Conservation (phyloP, 2,888 invertebrate genomes). For the Zygogramma bicolorata region DNA sequence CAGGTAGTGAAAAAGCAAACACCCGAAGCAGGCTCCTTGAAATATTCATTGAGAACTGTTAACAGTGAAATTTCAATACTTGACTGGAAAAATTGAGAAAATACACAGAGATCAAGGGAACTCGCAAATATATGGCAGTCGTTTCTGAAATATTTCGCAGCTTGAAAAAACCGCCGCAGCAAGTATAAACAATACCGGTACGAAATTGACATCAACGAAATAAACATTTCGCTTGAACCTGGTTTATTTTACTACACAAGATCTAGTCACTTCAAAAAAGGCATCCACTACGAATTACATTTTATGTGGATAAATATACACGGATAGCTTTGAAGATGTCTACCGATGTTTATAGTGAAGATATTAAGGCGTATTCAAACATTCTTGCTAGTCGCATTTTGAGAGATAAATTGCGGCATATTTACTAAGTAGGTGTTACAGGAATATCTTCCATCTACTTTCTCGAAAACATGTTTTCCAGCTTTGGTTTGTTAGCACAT, state of each 20-base stretch:
- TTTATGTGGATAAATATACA: constrained; percentile 15
- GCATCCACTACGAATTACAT: neutral
- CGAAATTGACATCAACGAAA: neutral
- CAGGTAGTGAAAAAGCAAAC: too few relatives aligned
- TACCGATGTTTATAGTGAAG: constrained; percentile 10
- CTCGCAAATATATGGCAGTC: neutral
- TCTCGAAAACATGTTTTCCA: neutral
- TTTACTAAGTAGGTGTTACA: neutral
- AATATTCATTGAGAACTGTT: neutral
- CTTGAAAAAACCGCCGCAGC: neutral
- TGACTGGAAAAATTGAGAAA: neutral
- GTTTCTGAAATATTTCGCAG: neutral
- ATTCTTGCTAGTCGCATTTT: neutral
- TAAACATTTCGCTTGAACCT: neutral
- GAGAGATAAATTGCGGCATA: neutral
- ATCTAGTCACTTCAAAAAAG: constrained; percentile 9
- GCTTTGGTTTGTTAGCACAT: neutral
- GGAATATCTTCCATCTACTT: neutral
- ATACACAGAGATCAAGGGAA: neutral
- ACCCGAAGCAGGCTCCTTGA: neutral
- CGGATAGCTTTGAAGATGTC: constrained; percentile 11
- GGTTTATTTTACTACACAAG: neutral
- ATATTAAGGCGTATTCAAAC: constrained; percentile 1
- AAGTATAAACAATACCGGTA: neutral
- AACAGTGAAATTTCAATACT: neutral